Conservation (phyloP, 1,140 invertebrate species). For the Drosophila carrolli region DNA sequence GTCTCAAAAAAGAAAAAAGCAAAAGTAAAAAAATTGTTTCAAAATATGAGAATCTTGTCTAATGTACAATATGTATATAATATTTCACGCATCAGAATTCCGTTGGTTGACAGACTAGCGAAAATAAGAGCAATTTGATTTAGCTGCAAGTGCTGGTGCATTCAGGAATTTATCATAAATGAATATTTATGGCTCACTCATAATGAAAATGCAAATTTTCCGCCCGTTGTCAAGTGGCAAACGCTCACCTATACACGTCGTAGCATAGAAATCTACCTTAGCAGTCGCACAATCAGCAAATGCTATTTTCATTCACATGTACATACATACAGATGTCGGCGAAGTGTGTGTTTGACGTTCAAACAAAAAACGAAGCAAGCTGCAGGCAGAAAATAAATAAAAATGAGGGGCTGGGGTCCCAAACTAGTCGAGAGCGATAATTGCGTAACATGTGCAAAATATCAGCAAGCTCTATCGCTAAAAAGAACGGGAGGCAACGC, state of each 20-base stretch:
- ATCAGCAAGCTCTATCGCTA: conserved; percentile 24
- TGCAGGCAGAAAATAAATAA: conserved; percentile 26
- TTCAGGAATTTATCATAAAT: conserved; percentile 38
- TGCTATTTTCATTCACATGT: conserved; percentile 7
- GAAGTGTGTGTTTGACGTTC: conserved; percentile 25
- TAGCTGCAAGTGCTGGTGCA: conserved; percentile 26
- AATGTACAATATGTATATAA: neutral
- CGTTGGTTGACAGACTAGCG: neutral
- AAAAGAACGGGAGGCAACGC: neutral
- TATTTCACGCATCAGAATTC: neutral
- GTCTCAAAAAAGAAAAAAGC: too few species aligned
- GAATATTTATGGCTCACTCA: conserved; percentile 42
- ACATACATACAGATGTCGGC: neutral
- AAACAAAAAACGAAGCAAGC: conserved; percentile 44
- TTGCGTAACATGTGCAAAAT: conserved; percentile 72
- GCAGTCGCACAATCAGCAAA: conserved; percentile 45
- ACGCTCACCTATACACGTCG: conserved; percentile 9
- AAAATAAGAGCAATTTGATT: conserved; percentile 7
- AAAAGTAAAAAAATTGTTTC: too few species aligned
- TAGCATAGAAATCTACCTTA: conserved; percentile 10
- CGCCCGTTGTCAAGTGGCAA: conserved; percentile 55
- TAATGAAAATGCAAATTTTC: conserved; percentile 63
- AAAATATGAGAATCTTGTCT: too few species aligned
- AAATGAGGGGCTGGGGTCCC: neutral
- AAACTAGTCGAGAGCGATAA: conserved; percentile 55